Base-by-base conservation (phyloP, 2,113 vertebrate species). In the Nerophis lumbriciformis region DNA sequence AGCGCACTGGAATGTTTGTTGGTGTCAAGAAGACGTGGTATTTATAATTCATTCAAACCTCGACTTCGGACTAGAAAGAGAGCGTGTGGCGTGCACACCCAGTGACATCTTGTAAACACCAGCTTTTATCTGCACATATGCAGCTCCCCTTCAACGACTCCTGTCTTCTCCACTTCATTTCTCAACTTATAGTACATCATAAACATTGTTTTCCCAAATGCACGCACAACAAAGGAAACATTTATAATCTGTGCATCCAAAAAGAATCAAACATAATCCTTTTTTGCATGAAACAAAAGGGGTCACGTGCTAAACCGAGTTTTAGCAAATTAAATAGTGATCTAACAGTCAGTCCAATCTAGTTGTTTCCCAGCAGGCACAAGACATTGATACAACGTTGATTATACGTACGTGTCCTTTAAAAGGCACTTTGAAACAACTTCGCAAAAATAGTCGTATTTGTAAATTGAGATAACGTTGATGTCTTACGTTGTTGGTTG, bases 21-120 rank as follows among this genome's bases (percentile, higher is more conserved):
- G 52, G 45, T 54, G 45, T 48, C 4, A 0, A 14, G n/a, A 68
- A 51, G 12, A 66, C 75, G 37, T 48, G 36, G 51, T 57, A 70
- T 77, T 56, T 61, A 75, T 68, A 68, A 80, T 71, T 78, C 37
- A 70, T 71, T 71, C 49, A 69, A 66, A 68, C 39, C 14, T 67
- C 3, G 1, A 37, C n/a, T 59, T 48, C 45, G 7, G 1, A 66
- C 51, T 16, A 48, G 55, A 72, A 37, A 66, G 48, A 61, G 12
- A 52, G 15, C 39, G 44, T 56, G 28, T 28, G 19, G 19, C 19
- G 19, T 19, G 19, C 19, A 19, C 19, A 51, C 21, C 28, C 35
- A 59, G 49, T 53, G 56, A 59, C 56, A n/a, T 57, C 62, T 61
- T 54, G 60, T 59, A 62, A 79, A 83, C 48, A 73, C 3, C 28